phyloP scores from a whole-genome alignment of 2,797 vertebrate species.

The Pitangus sulphuratus region DNA sequence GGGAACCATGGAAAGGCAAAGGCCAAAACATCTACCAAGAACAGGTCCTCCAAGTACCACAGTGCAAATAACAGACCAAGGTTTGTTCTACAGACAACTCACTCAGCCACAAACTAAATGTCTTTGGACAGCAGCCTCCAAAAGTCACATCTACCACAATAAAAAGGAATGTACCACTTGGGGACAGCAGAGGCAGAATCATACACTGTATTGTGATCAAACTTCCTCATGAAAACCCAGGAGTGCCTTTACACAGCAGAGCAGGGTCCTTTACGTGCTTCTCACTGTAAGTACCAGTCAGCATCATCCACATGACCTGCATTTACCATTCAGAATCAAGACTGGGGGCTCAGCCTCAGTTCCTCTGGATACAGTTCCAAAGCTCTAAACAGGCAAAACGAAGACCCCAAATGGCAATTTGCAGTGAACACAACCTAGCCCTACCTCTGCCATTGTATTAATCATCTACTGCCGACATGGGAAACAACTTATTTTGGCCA shows the following conservation, averaged over 20 bases:
- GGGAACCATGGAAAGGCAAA: background rate
- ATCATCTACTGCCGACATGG: background rate
- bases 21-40: background rate
- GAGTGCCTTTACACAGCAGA: background rate
- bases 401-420: background rate
- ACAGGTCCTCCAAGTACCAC: background rate
- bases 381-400: background rate
- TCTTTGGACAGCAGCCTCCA: background rate
- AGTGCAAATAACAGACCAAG: background rate
- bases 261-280: background rate
- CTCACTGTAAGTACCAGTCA: background rate
- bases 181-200: background rate
- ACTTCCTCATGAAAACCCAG: background rate
- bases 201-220: fast-evolving
- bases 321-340: fast-evolving
- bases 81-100: background rate
- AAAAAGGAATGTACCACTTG: background rate
- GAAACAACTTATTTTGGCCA: background rate
- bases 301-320: fast-evolving
- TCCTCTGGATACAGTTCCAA: background rate
- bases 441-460: background rate
- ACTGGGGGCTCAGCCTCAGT: background rate
- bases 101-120: background rate
- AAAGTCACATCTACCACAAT: background rate
- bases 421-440: background rate